Conservation (phyloP, 2,797 vertebrate genomes). For the Onychomys arenicola region DNA sequence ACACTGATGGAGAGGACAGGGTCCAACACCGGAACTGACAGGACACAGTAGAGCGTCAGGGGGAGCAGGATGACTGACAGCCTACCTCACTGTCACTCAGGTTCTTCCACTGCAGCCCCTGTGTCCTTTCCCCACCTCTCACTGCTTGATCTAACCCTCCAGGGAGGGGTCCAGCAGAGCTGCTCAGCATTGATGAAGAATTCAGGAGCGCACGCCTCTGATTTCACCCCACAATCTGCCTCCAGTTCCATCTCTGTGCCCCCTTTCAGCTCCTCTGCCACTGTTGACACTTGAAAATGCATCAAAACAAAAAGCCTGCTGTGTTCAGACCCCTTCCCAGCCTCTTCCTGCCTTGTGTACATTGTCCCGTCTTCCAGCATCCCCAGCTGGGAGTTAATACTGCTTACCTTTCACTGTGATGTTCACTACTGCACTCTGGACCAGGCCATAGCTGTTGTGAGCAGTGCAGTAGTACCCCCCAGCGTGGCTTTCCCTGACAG, state of each 20-base stretch:
- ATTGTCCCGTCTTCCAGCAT: neutral
- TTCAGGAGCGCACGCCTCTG: neutral
- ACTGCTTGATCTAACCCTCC: neutral
- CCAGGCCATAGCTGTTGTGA: neutral
- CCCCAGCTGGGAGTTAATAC: rapidly evolving
- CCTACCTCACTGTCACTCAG: rapidly evolving
- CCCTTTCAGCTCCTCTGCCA: neutral
- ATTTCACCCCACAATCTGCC: rapidly evolving
- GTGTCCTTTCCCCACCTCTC: neutral
- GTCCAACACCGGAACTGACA: neutral
- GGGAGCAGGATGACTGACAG: neutral
- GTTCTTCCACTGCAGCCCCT: neutral
- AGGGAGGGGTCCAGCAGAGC: neutral
- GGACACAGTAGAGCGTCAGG: neutral
- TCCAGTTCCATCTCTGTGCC: neutral
- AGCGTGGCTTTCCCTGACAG: rapidly evolving
- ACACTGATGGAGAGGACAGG: neutral
- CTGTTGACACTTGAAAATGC: neutral
- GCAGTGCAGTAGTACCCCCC: conserved; percentile 52
- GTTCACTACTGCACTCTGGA: neutral
- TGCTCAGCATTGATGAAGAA: neutral
- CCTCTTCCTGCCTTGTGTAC: neutral
- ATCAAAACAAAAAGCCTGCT: neutral
- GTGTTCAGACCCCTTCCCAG: neutral
- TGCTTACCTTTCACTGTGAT: conserved; percentile 63